Conservation (phyloP, 2,797 vertebrate species). For the Mormyrus hasselquistii region DNA sequence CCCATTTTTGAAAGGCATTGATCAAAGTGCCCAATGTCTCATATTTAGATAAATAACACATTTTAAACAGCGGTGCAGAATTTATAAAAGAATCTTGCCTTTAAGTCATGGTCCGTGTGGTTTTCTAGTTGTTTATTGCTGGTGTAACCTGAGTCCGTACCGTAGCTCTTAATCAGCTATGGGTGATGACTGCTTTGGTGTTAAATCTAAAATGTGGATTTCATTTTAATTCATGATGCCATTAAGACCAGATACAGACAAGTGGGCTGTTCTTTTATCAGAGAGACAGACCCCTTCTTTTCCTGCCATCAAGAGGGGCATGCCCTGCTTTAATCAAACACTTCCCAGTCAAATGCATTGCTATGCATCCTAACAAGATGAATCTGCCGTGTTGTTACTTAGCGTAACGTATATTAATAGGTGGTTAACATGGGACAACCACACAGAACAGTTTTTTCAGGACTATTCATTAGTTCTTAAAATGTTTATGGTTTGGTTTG, state of each 20-base stretch:
- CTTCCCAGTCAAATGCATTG: background rate
- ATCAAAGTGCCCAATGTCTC: conserved; percentile 62
- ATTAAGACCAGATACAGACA: conserved; percentile 1
- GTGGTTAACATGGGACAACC: background rate
- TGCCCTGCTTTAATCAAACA: background rate
- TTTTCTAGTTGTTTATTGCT: background rate
- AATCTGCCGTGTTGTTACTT: background rate
- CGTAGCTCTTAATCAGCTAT: background rate
- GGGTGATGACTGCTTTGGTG: background rate
- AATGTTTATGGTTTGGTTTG: background rate
- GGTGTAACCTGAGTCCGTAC: background rate
- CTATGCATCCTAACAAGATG: background rate
- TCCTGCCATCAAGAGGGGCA: background rate
- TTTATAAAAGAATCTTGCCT: background rate
- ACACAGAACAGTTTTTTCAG: background rate
- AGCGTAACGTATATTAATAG: background rate
- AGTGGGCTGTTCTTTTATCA: background rate
- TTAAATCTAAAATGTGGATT: background rate
- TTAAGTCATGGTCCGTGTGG: background rate
- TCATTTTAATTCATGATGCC: background rate
- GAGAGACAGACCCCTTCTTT: background rate
- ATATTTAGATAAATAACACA: conserved; percentile 61
- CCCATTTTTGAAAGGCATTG: conserved; percentile 61
- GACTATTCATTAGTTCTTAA: background rate
- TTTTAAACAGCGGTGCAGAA: conserved; percentile 26